These are phyloP conservation scores for Cyanoliseus patagonus DNA, from an alignment of 2,113 vertebrate species.

Conservation along the genomic window DNA sequence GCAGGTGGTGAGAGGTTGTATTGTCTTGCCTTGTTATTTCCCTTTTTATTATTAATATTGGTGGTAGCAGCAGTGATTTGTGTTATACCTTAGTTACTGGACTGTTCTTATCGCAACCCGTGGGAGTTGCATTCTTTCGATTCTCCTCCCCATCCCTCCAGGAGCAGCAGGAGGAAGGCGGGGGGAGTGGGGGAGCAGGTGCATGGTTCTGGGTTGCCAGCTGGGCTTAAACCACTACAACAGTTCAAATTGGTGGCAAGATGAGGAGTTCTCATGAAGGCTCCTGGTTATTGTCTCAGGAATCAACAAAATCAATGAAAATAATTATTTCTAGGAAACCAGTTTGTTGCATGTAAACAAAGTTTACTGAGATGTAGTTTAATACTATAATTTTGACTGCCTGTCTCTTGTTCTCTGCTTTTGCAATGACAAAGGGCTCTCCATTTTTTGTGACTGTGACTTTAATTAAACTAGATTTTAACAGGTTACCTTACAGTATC, in stretches of 20 bases:
- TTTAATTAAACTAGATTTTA: not conserved
- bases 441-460: not conserved
- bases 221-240: no score
- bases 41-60: no score
- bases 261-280: not conserved
- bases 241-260: not conserved
- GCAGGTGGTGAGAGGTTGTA: no score
- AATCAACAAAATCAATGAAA: not conserved
- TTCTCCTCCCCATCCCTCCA: no score
- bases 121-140: no score
- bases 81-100: no score
- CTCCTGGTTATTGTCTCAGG: not conserved
- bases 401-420: not conserved
- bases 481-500: not conserved
- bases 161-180: no score
- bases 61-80: no score
- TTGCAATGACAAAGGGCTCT: not conserved
- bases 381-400: not conserved
- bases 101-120: no score
- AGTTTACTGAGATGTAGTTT: fast-evolving
- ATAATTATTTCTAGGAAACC: not conserved
- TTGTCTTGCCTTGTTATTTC: no score
- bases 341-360: not conserved
- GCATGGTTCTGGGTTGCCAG: no score
- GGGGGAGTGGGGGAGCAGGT: no score